Base-by-base conservation (phyloP, 2,888 invertebrate species). In the Hecatera dysodea region DNA sequence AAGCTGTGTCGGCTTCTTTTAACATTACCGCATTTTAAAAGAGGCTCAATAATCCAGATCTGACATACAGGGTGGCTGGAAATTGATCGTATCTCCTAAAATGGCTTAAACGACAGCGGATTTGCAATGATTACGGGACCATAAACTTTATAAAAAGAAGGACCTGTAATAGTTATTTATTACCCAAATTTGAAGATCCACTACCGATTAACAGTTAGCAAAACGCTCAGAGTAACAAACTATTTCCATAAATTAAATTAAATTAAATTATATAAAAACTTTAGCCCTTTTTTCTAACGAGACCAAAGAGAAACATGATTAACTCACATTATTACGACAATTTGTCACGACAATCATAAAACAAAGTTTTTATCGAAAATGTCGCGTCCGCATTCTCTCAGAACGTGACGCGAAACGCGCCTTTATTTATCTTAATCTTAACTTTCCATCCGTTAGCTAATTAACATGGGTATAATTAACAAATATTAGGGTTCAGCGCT, bases 371-470 rank as follows among this genome's bases (percentile, higher is more conserved):
- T 67, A 80, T 80, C 57, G 64, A 57, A 71, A 71, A n/a, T 2
- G 33, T 50, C 53, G 33, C 67, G 53, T 86, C 86, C 86, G 86
- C 88, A 86, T 86, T 86, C 85, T 69, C 63, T 62, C 57, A 64
- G 61, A 68, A 75, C 80, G 84, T 72, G 84, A 78, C 60, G 77
- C 75, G 62, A 83, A 86, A 83, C 73, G 55, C 62, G 81, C 72
- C 76, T 80, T 69, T 73, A 77, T 75, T 79, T 69, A 66, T 67
- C 29, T 66, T 64, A 59, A 36, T 75, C 66, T 75, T 79, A 66
- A 78, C 89, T 90, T 89, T 89, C 89, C 81, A 87, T 88, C 88
- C 88, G 87, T 80, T 82, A 72, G 60, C 70, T 86, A 80, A 88
- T 90, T 87, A 87, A 81, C 76, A 83, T 78, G 75, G 80, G 68